Evolutionary conservation across 2,797 vertebrate species (phyloP).

Genomic region (Sebastes wilsoni): DNA sequence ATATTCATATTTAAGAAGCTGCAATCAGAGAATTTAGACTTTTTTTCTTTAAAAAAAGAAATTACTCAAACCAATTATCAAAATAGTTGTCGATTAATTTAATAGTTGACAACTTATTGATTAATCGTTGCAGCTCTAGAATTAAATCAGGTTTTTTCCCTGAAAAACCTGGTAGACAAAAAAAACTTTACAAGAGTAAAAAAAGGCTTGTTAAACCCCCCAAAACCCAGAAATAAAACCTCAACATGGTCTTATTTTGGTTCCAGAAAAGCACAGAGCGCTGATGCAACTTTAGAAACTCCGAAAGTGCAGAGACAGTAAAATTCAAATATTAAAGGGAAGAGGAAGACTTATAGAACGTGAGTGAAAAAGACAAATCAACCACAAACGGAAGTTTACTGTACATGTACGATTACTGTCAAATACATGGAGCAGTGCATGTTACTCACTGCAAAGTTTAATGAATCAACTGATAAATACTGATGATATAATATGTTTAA

Average conservation of each 20-base stretch:
- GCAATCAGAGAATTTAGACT: too few relatives aligned
- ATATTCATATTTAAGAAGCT: too few relatives aligned
- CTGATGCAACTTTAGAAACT: constrained; percentile 7
- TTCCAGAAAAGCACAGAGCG: background rate
- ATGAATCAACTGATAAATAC: background rate
- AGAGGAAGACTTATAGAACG: background rate
- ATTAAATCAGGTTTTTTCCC: background rate
- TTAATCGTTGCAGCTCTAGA: background rate
- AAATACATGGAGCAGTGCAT: background rate
- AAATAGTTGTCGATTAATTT: too few relatives aligned
- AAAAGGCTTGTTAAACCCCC: background rate
- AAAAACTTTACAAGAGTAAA: background rate
- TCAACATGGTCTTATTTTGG: background rate
- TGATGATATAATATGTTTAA: background rate
- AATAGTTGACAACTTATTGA: too few relatives aligned
- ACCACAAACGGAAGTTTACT: constrained; percentile 9
- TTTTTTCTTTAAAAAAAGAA: too few relatives aligned
- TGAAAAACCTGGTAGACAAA: too few relatives aligned
- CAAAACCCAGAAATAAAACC: background rate
- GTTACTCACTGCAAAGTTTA: background rate
- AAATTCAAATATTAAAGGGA: background rate
- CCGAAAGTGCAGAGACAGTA: background rate
- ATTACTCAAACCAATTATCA: too few relatives aligned
- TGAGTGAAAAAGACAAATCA: background rate
- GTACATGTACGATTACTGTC: background rate